Evolutionary conservation across 1,140 invertebrate species (phyloP).

Genomic region (Papilio polytes): DNA sequence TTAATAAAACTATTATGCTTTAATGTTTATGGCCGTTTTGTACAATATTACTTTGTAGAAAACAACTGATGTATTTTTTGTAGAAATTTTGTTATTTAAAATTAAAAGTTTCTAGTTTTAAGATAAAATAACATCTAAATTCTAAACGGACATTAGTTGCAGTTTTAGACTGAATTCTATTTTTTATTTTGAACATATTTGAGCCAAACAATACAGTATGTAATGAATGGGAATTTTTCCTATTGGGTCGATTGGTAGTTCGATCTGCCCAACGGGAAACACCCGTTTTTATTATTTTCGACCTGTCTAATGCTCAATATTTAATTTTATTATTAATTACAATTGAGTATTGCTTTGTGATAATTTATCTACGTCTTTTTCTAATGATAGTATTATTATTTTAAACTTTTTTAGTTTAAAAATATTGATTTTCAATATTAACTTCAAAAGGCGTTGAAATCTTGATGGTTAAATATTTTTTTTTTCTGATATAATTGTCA

Average conservation of each 20-base stretch:
- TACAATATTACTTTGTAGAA: background rate
- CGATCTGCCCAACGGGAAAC: background rate
- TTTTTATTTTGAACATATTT: background rate
- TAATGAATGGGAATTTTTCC: too few relatives aligned
- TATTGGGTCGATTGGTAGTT: too few relatives aligned
- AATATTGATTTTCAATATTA: too few relatives aligned
- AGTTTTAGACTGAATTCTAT: background rate
- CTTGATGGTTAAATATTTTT: constrained; percentile 13
- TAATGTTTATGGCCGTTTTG: too few relatives aligned
- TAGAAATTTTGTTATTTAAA: background rate
- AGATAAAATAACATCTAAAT: background rate
- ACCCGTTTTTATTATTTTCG: background rate
- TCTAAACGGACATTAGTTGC: background rate
- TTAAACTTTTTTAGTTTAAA: too few relatives aligned
- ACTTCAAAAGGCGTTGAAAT: too few relatives aligned
- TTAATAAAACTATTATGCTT: too few relatives aligned
- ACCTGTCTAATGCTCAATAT: constrained; percentile 24
- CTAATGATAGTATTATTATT: background rate
- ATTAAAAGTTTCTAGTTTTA: background rate
- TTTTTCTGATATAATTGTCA: background rate
- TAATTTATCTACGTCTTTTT: constrained; percentile 40
- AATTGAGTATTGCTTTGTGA: constrained; percentile 39
- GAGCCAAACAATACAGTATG: too few relatives aligned
- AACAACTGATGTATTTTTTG: background rate
- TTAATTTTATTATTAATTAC: constrained; percentile 36